Conservation (phyloP, 2,797 vertebrate genomes). For the Gymnoscopelus braueri region DNA sequence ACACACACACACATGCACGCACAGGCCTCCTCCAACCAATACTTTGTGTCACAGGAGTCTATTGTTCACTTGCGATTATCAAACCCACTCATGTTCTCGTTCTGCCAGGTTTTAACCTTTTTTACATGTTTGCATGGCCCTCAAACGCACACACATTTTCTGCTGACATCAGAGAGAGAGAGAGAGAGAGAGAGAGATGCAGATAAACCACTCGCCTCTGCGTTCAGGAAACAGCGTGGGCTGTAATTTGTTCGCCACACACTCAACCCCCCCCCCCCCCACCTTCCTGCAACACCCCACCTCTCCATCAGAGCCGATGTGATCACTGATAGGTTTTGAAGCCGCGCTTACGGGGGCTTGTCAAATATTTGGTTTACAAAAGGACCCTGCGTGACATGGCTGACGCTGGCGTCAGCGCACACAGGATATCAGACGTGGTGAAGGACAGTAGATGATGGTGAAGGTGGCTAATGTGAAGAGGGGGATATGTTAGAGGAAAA, state of each 20-base stretch:
- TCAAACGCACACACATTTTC: conserved; percentile 17
- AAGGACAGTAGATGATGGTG: not conserved
- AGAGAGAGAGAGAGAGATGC: conserved; percentile 2
- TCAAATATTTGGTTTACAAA: not conserved
- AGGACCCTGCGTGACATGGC: too few species aligned
- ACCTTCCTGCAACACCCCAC: not conserved
- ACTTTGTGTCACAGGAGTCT: conserved; percentile 39
- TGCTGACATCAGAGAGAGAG: conserved; percentile 28
- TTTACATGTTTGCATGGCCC: conserved; percentile 67
- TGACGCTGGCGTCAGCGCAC: not conserved
- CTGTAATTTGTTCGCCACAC: conserved; percentile 1
- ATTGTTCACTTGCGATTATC: conserved; percentile 68
- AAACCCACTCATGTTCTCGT: conserved; percentile 71
- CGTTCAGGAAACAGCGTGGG: not conserved
- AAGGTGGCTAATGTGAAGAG: not conserved
- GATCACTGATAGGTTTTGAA: conserved; percentile 12
- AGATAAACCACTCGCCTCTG: conserved; percentile 4
- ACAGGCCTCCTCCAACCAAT: conserved; percentile 36
- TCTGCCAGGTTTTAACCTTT: conserved; percentile 72
- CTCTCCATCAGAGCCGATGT: not conserved
- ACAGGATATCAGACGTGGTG: not conserved
- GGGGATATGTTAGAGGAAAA: not conserved
- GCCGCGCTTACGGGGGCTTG: not conserved
- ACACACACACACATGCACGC: conserved; percentile 13
- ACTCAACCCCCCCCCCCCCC: not conserved